phyloP scores from a whole-genome alignment of 1,140 invertebrate genomes.

The Lerema accius region DNA sequence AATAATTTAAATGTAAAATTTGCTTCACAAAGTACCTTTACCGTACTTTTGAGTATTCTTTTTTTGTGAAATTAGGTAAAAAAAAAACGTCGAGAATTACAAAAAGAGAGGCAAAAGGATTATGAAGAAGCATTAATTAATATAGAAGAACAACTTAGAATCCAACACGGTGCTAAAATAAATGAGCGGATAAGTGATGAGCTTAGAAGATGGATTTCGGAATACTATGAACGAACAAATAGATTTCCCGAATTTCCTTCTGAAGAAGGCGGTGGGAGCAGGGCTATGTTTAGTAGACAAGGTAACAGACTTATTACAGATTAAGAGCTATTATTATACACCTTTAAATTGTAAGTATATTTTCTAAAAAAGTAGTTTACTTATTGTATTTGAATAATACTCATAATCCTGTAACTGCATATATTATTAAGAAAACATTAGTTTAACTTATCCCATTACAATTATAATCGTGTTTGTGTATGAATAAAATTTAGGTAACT shows the following conservation, averaged over 20 bases:
- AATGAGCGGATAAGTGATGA: constrained; percentile 93
- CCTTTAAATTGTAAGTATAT: no score
- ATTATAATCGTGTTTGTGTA: no score
- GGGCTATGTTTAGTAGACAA: constrained; percentile 90
- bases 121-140: constrained; percentile 84
- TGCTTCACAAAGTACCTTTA: no score
- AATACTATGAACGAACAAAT: constrained; percentile 90
- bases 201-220: constrained; percentile 92
- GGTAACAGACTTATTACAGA: constrained; percentile 64
- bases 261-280: constrained; percentile 94
- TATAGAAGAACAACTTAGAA: constrained; percentile 84
- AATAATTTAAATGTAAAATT: no score
- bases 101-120: constrained; percentile 84
- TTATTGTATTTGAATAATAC: no score
- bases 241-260: constrained; percentile 96
- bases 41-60: no score
- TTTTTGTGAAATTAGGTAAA: no score
- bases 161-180: constrained; percentile 86
- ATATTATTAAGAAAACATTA: no score
- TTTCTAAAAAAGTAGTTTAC: no score
- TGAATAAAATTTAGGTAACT: no score
- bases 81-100: constrained; percentile 84
- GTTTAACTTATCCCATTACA: no score
- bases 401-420: no score
- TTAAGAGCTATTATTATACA: constrained; percentile 10